Base-by-base conservation (phyloP, 2,888 invertebrate genomes). In the Lasioglossum leucozonium region DNA sequence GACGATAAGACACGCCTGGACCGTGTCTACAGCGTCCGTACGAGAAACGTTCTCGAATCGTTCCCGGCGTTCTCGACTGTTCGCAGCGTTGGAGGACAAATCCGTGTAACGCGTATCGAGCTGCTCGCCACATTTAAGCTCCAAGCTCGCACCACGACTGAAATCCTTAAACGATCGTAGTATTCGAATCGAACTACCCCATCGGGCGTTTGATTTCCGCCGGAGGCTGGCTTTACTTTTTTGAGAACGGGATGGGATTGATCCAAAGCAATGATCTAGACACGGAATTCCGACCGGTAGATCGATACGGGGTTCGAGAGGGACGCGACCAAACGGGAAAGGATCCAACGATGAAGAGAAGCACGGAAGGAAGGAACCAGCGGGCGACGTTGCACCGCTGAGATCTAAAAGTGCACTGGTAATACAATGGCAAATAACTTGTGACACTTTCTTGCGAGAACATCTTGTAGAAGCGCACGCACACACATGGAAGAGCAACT, bases 81-180 rank as follows among this genome's bases (percentile, higher is more conserved):
- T 62, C 5, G 58, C n/a, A n/a, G 3, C 58, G 3, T 26, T n/a
- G 6, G 13, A 30, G n/a, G 30, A 62, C 5, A 11, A 30, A 16
- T 3, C n/a, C 62, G 62, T 30, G 62, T 55, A 30, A 62, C 62
- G 67, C 34, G 67, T 67, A 22, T 37, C 67, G 37, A 37, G 37
- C 67, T 22, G 37, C 37, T 37, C 37, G 67, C 67, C 10, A 22
- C 67, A 30, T 80, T 81, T 78, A 81, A 86, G 76, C 84, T 77
- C 67, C 11, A 55, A 55, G 76, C 65, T 58, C 62, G 79, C 82
- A 84, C 84, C 79, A 88, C 81, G 88, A 88, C 88, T 87, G 88
- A 88, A 84, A 83, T 88, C 77, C 72, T 84, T 86, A 71, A 88
- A 88, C 82, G 84, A 88, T 86, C 87, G 79, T 87, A 87, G 81